Evolutionary conservation across 2,888 invertebrate species (phyloP), one percentile per base, ranked within the genome.

Genomic region (Drosophila yooni): DNA sequence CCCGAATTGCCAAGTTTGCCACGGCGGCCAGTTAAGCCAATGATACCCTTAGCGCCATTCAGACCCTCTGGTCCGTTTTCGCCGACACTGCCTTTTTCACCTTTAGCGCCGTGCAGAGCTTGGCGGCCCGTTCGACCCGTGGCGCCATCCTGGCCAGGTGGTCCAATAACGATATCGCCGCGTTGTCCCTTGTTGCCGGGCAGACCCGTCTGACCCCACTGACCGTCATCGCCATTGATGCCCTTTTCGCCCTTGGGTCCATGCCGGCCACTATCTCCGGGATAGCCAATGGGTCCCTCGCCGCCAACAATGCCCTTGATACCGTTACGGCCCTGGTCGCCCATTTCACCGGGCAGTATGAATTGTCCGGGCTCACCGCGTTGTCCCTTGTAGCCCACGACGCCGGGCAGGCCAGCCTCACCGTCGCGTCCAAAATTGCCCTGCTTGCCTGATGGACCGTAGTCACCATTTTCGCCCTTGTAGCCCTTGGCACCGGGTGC

Each of bases 401-500:
- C 7, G 13, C 94, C 93, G 36, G 87, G 82, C 0, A 51, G 0
- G 3, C 96, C 89, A 81, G 91, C 52, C 85, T 91, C 54, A 93
- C 96, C 82, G 78, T 85, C 71, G 40, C 76, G 43, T 79, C 95
- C 96, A 67, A 93, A 91, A 13, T 89, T 85, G 38, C 97, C 97
- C 7, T 94, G 92, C 5, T 92, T 91, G 56, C 97, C 97, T 43
- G 92, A 93, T 0, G 94, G 94, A 21, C 97, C 96, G 46, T 92
- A 91, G 69, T 94, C 94, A 48, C 97, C 97, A 31, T 94, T 94
- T 54, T 95, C 92, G 38, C 97, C 97, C 1, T 94, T 93, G 76
- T 94, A 94, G 5, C 97, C 97, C 92, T 96, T 96, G 13, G 93
- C 91, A 21, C 97, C 97, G 34, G 92, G 82, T 0, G 94, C 92